A percentile compares a stretch with the other conserved stretches of the same genome.
Evolutionary conservation across 2,888 invertebrate species (phyloP).

Genomic region (Mactromeris polynyma): DNA sequence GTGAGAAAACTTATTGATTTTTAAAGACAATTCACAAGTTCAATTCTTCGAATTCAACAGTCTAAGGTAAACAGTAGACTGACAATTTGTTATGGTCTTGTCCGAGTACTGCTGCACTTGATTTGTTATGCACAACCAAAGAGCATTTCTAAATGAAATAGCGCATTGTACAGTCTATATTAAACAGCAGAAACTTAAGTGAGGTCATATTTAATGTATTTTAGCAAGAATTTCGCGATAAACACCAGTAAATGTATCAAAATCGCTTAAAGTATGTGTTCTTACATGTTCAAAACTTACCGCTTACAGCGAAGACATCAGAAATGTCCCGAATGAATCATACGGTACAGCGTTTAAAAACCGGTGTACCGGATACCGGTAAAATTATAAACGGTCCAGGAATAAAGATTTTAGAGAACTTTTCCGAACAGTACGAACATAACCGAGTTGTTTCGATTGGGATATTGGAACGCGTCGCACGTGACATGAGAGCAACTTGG

Average conservation of each 20-base stretch:
- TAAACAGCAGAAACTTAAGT: no score
- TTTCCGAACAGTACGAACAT: no score
- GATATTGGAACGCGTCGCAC: no score
- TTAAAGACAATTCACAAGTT: not conserved
- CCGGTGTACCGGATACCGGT: no score
- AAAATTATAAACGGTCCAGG: no score
- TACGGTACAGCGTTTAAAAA: no score
- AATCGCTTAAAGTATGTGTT: conserved; percentile 13
- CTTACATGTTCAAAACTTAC: conserved; percentile 29
- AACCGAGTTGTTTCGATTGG: no score
- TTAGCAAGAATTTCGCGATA: not conserved
- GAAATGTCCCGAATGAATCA: conserved; percentile 1
- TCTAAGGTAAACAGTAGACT: no score
- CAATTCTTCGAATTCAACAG: no score
- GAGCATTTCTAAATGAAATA: not conserved
- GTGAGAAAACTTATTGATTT: no score
- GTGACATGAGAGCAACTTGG: no score
- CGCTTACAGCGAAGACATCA: not conserved
- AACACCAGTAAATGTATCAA: not conserved
- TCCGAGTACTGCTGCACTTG: not conserved
- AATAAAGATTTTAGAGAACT: no score
- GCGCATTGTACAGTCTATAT: not conserved
- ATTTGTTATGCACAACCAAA: not conserved
- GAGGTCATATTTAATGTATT: not conserved
- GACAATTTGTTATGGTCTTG: not conserved